Base-by-base conservation (phyloP, 2,888 invertebrate genomes). In the Drosophila putrida region DNA sequence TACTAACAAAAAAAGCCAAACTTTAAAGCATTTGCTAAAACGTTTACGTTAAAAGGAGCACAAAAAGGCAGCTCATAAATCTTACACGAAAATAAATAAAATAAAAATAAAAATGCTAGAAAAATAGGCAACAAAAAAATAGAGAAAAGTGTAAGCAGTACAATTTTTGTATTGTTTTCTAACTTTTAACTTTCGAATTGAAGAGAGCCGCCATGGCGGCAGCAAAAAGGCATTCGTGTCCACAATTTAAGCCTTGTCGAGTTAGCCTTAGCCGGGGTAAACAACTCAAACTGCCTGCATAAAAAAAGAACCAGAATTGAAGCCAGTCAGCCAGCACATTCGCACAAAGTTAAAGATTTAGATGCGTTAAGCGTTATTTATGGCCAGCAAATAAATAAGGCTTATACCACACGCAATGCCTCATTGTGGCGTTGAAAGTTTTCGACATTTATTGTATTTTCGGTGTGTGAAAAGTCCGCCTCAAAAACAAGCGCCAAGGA, bases 311-410 rank as follows among this genome's bases (percentile, higher is more conserved):
- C 54, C 64, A 65, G 63, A 28, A 27, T 25, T 13, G 54, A 43
- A 71, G 60, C 49, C 72, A 69, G 71, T 36, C 79, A 76, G 71
- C 71, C 69, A 76, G 67, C 82, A 77, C 78, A 83, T 80, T 80
- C 78, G 69, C 75, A 78, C 81, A 81, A 85, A 86, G 85, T 87
- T 87, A 72, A 86, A 86, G 85, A 86, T 86, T 86, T 86, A 86
- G 85, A 86, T 86, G 85, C 87, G 85, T 86, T 86, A 86, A 86
- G 85, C 85, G 87, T 86, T 85, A 86, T 86, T 86, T 86, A 86
- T 86, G 85, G 85, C 87, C 84, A 36, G 74, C 85, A 86, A 86
- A 86, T 86, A 86, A 86, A 86, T 86, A 86, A 87, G 74, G 85
- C 85, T 86, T 86, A 86, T 82, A 87, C 87, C 85, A 87, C 84